Base-by-base conservation (phyloP, 2,113 vertebrate species). In the Toxostoma redivivum region DNA sequence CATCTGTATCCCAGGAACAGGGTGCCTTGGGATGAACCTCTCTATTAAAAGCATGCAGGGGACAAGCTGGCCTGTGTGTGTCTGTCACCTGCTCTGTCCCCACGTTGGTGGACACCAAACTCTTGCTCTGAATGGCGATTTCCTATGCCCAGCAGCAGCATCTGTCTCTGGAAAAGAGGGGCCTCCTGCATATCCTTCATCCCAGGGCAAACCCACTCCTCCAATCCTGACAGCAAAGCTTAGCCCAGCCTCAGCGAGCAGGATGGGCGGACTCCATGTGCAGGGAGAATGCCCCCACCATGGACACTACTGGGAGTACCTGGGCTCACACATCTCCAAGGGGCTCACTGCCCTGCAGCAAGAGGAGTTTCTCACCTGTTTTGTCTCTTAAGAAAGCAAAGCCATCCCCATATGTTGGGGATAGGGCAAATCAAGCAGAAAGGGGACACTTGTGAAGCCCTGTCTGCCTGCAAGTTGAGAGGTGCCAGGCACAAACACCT, bases 21-120 rank as follows among this genome's bases (percentile, higher is more conserved):
- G 4, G 12, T 54, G n/a, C 10, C 48, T 48, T 31, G 76, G 35
- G 33, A 24, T 57, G 54, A 85, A n/a, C 6, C 6, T 35, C 31
- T 1, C 1, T 9, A 9, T 37, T 38, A 22, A 88, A 86, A 35
- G 8, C 0, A 2, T 0, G 5, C 61, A 85, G 53, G 22, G 33
- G 28, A 60, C 40, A 45, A 51, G 28, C 37, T 66, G 37, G 40
- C 16, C 30, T 82, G 3, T 62, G 53, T 74, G 31, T 38, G 37
- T 23, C 53, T 56, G 42, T 53, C 27, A 21, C 42, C 15, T 20
- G 38, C 61, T 10, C 40, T 27, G n/a, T 86, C 17, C 9, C 42
- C 18, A 8, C 0, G 0, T 0, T 30, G 27, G 8, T 20, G n/a
- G 38, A 82, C 33, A 72, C 15, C 18, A 9, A 79, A 19, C 28